These are phyloP conservation scores for Neoniphon sammara DNA, from an alignment of 2,797 vertebrate genomes.

Conservation along the genomic window DNA sequence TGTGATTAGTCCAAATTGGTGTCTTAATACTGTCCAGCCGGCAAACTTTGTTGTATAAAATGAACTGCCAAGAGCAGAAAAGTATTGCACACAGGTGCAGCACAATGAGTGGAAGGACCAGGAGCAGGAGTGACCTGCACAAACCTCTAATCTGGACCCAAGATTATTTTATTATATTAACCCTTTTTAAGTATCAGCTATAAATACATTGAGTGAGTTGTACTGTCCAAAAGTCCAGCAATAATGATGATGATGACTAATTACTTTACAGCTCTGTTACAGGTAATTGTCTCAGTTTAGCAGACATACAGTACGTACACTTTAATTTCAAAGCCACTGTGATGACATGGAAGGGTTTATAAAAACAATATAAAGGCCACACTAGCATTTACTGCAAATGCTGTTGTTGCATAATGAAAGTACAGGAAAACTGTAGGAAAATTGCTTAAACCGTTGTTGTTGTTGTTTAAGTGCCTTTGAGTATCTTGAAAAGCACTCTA, in stretches of 20 bases:
- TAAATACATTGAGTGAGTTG: constrained; percentile 29
- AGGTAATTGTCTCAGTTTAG: constrained; percentile 4
- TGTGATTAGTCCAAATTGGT: too few species aligned
- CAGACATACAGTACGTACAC: background rate
- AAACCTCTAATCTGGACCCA: background rate
- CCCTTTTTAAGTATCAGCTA: constrained; percentile 6
- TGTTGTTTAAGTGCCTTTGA: too few species aligned
- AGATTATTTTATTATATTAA: background rate
- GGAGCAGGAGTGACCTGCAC: too few species aligned
- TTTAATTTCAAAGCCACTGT: background rate
- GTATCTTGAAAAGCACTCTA: too few species aligned
- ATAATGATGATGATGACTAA: constrained; percentile 66
- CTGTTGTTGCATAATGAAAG: background rate
- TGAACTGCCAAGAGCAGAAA: too few species aligned
- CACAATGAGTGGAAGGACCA: too few species aligned
- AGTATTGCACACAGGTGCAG: too few species aligned
- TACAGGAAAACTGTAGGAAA: too few species aligned
- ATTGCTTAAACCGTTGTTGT: too few species aligned
- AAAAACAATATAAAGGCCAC: background rate
- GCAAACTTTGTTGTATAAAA: too few species aligned
- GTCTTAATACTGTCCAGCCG: too few species aligned
- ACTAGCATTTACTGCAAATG: background rate
- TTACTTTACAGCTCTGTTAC: constrained; percentile 27
- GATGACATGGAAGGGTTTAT: background rate
- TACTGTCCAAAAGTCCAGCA: constrained; percentile 65